phyloP scores from a whole-genome alignment of 64 coral and sea anemone species.

The Actinia equina region DNA sequence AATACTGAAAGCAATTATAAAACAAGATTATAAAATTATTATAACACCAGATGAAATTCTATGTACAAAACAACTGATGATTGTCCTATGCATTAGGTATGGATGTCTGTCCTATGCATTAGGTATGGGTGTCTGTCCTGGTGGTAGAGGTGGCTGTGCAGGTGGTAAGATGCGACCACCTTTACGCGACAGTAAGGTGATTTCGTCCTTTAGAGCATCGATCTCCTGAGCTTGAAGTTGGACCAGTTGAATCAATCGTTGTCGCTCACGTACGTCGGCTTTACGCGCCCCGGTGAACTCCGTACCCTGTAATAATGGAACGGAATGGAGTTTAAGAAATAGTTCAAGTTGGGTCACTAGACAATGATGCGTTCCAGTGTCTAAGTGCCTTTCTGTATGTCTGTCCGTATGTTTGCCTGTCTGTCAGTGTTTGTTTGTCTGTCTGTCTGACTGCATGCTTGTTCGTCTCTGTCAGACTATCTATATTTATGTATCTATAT shows the following conservation, averaged over 20 bases:
- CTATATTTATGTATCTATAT: not conserved
- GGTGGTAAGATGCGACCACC: conserved; percentile 93
- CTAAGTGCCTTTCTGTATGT: no score
- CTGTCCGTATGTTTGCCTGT: no score
- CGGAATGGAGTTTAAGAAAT: not conserved
- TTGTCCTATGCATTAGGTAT: no score
- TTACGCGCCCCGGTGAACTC: conserved; percentile 93
- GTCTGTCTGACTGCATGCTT: no score
- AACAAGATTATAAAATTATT: not conserved
- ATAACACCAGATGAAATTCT: not conserved
- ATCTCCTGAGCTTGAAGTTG: conserved; percentile 98
- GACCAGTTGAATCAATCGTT: conserved; percentile 90
- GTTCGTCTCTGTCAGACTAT: no score
- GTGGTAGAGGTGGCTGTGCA: conserved; percentile 90
- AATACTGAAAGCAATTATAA: not conserved
- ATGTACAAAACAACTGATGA: not conserved
- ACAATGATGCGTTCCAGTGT: no score
- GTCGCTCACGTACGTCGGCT: conserved; percentile 87
- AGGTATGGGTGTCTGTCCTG: conserved; percentile 94
- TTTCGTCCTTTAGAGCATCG: conserved; percentile 96
- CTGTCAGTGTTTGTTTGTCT: no score
- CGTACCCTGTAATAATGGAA: conserved; percentile 52
- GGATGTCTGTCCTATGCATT: no score
- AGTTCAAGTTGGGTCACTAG: no score
- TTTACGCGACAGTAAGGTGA: conserved; percentile 89